These are phyloP conservation scores for Slavum lentiscoides DNA, from an alignment of 2,888 invertebrate species.

Conservation along the genomic window DNA sequence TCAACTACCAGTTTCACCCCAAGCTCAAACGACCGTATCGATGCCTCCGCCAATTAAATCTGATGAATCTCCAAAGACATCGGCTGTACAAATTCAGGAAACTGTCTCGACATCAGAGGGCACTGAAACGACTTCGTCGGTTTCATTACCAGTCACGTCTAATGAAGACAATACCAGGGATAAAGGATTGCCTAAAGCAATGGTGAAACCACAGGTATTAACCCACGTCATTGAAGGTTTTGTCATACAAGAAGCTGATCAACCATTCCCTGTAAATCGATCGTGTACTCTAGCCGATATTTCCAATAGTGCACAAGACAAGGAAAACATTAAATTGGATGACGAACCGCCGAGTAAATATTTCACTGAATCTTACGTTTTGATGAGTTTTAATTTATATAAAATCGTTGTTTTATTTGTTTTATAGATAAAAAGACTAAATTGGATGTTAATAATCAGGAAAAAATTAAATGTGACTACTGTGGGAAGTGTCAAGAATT, in stretches of 20 bases:
- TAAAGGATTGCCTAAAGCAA: slow-evolving; percentile 60
- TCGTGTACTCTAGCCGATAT: slow-evolving; percentile 63
- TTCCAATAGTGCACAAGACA: slow-evolving; percentile 30
- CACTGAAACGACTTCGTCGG: slow-evolving; percentile 43
- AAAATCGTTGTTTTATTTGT: neutral
- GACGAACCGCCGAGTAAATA: slow-evolving; percentile 46
- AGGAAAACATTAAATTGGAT: slow-evolving; percentile 30
- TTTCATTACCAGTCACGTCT: slow-evolving; percentile 55
- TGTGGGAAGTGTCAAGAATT: slow-evolving; percentile 45
- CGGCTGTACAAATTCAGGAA: slow-evolving; percentile 59
- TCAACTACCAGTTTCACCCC: slow-evolving; percentile 57
- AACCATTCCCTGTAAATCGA: slow-evolving; percentile 81
- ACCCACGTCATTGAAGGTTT: slow-evolving; percentile 97
- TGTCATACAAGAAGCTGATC: slow-evolving; percentile 90
- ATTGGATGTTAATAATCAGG: slow-evolving; percentile 26
- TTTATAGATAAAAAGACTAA: slow-evolving; percentile 58
- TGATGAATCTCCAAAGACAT: slow-evolving; percentile 57
- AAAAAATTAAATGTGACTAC: slow-evolving; percentile 44
- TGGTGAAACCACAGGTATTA: slow-evolving; percentile 92
- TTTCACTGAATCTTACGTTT: neutral
- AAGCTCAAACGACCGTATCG: slow-evolving; percentile 59
- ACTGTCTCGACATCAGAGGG: slow-evolving; percentile 58
- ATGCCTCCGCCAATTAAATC: slow-evolving; percentile 55
- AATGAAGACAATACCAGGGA: slow-evolving; percentile 53
- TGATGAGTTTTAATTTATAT: neutral